phyloP scores from a whole-genome alignment of 2,113 vertebrate genomes.

The Hydropotes inermis region DNA sequence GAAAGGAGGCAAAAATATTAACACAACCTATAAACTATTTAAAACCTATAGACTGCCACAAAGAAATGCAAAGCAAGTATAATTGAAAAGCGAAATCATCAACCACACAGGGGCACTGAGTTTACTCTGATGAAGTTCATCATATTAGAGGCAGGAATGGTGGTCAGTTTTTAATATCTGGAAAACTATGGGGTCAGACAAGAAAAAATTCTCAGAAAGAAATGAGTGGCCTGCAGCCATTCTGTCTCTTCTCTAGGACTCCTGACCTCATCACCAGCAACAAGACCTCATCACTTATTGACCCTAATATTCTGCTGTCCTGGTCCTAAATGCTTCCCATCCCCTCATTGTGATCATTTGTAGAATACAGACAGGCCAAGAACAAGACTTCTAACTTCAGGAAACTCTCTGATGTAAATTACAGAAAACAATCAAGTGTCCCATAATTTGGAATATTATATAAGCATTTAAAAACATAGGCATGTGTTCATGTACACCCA shows the following conservation, averaged over 20 bases:
- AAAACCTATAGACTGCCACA: conserved; percentile 33
- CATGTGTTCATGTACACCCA: background rate
- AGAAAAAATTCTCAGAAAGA: background rate
- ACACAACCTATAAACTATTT: conserved; percentile 51
- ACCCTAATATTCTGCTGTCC: background rate
- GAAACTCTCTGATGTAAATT: background rate
- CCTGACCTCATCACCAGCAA: background rate
- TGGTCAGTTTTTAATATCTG: background rate
- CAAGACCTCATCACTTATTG: background rate
- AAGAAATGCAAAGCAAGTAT: conserved; percentile 56
- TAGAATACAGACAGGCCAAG: background rate
- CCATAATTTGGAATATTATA: background rate
- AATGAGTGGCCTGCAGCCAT: background rate
- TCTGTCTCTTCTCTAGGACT: background rate
- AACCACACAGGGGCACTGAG: background rate
- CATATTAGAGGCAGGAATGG: background rate
- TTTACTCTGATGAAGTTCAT: background rate
- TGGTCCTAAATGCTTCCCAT: background rate
- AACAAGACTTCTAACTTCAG: background rate
- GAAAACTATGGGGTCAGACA: background rate
- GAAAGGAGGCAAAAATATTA: conserved; percentile 48
- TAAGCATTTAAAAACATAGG: background rate
- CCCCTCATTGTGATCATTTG: background rate
- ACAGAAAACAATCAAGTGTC: background rate
- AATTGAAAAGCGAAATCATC: conserved; percentile 35